These are phyloP conservation scores for Chloebia gouldiae DNA, from an alignment of 2,113 vertebrate species.

Conservation along the genomic window DNA sequence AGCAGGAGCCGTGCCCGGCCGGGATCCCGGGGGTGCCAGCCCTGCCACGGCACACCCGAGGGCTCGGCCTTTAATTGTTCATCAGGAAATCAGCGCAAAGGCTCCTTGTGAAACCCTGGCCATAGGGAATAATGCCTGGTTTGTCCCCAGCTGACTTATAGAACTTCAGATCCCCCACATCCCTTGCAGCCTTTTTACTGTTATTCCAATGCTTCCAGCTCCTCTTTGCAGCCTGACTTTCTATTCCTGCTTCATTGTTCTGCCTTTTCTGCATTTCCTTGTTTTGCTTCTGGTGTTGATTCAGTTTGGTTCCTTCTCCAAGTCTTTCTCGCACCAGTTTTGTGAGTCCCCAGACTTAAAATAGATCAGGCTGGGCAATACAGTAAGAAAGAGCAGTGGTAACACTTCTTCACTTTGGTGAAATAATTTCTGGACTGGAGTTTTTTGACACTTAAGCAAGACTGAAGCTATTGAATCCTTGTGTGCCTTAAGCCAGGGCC, in stretches of 20 bases:
- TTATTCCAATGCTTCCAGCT: neutral
- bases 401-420: neutral
- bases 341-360: neutral
- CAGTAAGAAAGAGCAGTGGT: neutral
- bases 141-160: neutral
- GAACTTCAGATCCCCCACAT: neutral
- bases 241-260: slow-evolving; percentile 44
- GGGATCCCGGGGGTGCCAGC: neutral
- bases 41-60: neutral
- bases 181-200: neutral
- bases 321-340: neutral
- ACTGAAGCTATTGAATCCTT: neutral
- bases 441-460: neutral
- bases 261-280: slow-evolving; percentile 37
- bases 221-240: neutral
- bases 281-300: slow-evolving; percentile 28
- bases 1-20: neutral
- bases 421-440: neutral
- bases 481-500: neutral
- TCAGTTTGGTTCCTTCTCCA: slow-evolving; percentile 7
- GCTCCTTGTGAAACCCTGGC: neutral
- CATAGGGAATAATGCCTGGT: neutral
- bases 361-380: neutral
- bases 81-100: slow-evolving; percentile 1
- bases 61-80: neutral